Evolutionary conservation across 2,888 invertebrate genomes (phyloP), one percentile per base, ranked within the genome.

Genomic region (Melinopterus prodromus): DNA sequence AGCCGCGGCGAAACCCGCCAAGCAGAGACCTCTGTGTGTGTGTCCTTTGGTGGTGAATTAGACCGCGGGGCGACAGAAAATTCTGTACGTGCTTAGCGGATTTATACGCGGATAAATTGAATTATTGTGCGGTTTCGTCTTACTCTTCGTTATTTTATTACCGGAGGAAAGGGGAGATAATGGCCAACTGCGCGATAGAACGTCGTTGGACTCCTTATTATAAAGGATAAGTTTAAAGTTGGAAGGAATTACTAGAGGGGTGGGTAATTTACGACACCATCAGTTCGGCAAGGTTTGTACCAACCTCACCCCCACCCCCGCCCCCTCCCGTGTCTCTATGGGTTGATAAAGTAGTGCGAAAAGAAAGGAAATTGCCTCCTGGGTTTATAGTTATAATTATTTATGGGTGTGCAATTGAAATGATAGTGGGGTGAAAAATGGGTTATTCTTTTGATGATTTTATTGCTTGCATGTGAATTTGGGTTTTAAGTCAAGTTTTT

Each of bases 71-170:
- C 74, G 36, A 37, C 74, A 35, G 36, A 35, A 74, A 74, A 74
- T 36, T 37, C 74, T 2, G 74, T 74, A 74, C 74, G 74, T 74
- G 74, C 74, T 37, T 37, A 37, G 35, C 36, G 74, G 74, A 74
- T 74, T 74, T 74, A 74, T 74, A 74, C 35, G 26, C 26, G 74
- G 36, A 37, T 74, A 74, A 74, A 74, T 74, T 74, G 74, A 74
- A 74, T 74, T 74, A 74, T 74, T 74, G 74, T 74, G 36, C 74
- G 74, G 74, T 74, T 74, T 74, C 74, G 74, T 74, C 53, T 74
- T 36, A 35, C 36, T 74, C 74, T 36, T 35, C 74, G 74, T 37
- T 74, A 74, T 74, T 74, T 74, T 74, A 74, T 74, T 74, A 26
- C 74, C 3, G 36, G 9, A 26, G 36, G 9, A 26, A 53, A 74